A percentile compares a stretch with the other conserved stretches of the same genome.
Conservation (phyloP, 2,113 vertebrate species). For the Columbina picui region DNA sequence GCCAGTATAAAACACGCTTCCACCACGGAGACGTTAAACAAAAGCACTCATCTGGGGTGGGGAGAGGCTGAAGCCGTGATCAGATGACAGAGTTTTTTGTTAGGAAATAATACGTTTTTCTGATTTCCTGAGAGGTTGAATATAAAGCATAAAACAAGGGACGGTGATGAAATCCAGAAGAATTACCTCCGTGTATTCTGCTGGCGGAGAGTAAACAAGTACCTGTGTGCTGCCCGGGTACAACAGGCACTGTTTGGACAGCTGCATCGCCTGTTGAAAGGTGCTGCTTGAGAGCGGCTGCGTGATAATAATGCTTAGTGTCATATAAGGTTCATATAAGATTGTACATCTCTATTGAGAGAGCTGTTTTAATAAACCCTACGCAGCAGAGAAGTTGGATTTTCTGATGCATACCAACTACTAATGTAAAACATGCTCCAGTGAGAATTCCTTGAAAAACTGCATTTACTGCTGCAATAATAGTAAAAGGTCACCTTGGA, state of each 20-base stretch:
- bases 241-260: slow-evolving; percentile 80
- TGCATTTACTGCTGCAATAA: slow-evolving; percentile 60
- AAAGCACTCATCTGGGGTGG: not conserved
- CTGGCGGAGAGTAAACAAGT: slow-evolving; percentile 73
- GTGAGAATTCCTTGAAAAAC: slow-evolving; percentile 52
- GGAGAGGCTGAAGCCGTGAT: not conserved
- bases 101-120: slow-evolving; percentile 51
- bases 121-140: slow-evolving; percentile 52
- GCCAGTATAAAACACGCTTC: not conserved
- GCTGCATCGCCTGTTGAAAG: slow-evolving; percentile 75
- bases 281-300: slow-evolving; percentile 52
- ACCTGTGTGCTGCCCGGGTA: slow-evolving; percentile 66
- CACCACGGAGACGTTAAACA: not conserved
- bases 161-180: slow-evolving; percentile 71
- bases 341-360: slow-evolving; percentile 13
- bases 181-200: slow-evolving; percentile 60
- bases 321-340: not conserved
- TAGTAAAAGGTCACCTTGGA: slow-evolving; percentile 59
- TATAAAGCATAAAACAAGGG: slow-evolving; percentile 34
- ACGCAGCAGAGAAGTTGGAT: not conserved
- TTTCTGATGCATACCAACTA: slow-evolving; percentile 17
- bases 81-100: slow-evolving; percentile 57
- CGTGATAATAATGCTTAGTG: not conserved
- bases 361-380: not conserved
- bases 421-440: slow-evolving; percentile 11